Conservation (phyloP, 2,113 vertebrate species). For the Cebus imitator region DNA sequence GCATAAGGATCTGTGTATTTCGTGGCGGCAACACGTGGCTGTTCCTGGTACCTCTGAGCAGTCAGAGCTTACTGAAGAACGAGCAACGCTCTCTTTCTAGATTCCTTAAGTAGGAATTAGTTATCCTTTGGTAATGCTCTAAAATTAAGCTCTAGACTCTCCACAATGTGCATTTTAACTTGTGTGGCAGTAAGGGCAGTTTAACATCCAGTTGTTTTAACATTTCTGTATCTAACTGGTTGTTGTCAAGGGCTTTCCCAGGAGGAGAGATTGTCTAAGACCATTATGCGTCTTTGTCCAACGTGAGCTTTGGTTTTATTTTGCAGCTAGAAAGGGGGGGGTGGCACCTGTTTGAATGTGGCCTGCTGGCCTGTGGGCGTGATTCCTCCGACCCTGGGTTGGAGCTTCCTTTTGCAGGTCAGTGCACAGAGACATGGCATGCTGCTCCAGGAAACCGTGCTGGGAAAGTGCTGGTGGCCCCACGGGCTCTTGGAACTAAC, state of each 20-base stretch:
- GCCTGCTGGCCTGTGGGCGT: fast-evolving
- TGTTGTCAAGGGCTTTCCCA: not conserved
- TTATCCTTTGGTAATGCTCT: not conserved
- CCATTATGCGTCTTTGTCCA: not conserved
- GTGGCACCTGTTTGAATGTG: fast-evolving
- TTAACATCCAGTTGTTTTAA: not conserved
- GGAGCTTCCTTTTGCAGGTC: not conserved
- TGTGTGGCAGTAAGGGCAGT: not conserved
- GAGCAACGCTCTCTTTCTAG: not conserved
- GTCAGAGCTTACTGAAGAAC: not conserved
- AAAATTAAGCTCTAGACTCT: not conserved
- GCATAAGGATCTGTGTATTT: not conserved
- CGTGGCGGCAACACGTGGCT: not conserved
- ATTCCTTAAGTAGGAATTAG: not conserved
- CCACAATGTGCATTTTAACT: not conserved
- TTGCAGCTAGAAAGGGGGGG: not conserved
- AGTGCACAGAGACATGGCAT: too few relatives aligned
- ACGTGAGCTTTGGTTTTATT: not conserved
- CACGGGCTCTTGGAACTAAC: not conserved
- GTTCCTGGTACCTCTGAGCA: not conserved
- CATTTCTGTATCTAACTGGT: not conserved
- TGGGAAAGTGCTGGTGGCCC: not conserved
- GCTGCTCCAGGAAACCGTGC: not conserved
- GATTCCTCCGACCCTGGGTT: not conserved
- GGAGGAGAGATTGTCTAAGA: not conserved